Base-by-base conservation (phyloP, 2,113 vertebrate genomes). In the Electrona antarctica region DNA sequence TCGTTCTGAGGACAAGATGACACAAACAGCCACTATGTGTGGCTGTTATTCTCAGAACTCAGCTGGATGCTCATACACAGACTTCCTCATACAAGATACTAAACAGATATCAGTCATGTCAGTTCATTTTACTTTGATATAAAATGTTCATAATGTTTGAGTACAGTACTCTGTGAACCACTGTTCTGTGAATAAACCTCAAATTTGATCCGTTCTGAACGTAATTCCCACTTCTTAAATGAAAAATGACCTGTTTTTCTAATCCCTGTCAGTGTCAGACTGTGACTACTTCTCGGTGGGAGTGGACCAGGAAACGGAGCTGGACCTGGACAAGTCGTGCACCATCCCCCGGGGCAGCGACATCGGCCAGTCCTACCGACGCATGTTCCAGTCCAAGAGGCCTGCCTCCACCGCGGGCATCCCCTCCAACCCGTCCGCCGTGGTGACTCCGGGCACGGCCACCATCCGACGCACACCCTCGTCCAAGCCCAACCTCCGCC, bases 391-490 rank as follows among this genome's bases (percentile, higher is more conserved):
- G 81, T 92, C 95, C 73, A 97, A 96, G 67, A 95, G 95, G 14
- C 94, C 95, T 0, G 94, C 95, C 74, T 96, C 95, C 12, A 96
- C 95, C 0, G 93, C 95, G 2, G 95, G 95, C 75, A 90, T 96
- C 72, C 95, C 96, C 0, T 94, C 93, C 64, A 91, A 92, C 4
- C 92, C 94, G 0, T 92, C 95, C 29, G 89, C 93, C 11, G 78
- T 93, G 1, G 87, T 94, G 81, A 97, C 97, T 2, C 96, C 96
- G 0, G 97, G 97, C 0, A 94, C 96, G 0, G 97, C 97, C 8
- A 98, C 97, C 81, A 98, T 98, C 83, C 89, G 97, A 56, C 93
- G 97, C 77, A 97, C 96, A 0, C 97, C 97, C 50, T 97, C 96
- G 69, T 98, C 97, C 84, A 98, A 98, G 85, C 95, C 96, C 6